Evolutionary conservation across 1,140 invertebrate species (phyloP).

Genomic region (Cephus cinctus): DNA sequence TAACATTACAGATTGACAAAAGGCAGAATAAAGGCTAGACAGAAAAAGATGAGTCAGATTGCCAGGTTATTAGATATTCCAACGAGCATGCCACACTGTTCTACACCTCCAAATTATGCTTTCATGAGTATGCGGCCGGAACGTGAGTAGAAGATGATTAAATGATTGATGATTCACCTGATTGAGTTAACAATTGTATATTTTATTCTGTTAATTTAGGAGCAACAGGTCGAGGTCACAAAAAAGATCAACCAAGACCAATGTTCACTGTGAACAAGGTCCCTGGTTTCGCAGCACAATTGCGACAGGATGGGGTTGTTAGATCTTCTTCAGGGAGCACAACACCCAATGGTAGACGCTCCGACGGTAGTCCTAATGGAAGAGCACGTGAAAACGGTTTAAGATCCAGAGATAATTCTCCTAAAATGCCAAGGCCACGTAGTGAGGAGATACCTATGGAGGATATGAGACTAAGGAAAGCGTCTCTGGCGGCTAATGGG

Average conservation of each 20-base stretch:
- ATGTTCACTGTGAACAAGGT: conserved; percentile 63
- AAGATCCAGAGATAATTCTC: conserved; percentile 69
- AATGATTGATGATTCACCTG: not conserved
- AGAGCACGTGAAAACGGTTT: conserved; percentile 37
- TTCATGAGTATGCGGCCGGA: conserved; percentile 42
- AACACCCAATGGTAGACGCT: conserved; percentile 33
- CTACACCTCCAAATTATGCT: conserved; percentile 56
- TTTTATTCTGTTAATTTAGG: conserved; percentile 29
- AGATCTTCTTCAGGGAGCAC: conserved; percentile 35
- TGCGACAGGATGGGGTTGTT: conserved; percentile 56
- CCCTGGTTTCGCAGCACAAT: conserved; percentile 69
- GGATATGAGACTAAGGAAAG: conserved; percentile 62
- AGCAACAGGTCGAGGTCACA: conserved; percentile 50
- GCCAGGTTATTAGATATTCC: conserved; percentile 85
- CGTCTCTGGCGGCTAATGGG: conserved; percentile 36
- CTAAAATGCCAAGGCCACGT: conserved; percentile 69
- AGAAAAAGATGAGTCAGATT: conserved; percentile 95
- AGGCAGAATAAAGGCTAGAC: conserved; percentile 91
- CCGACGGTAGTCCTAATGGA: conserved; percentile 40
- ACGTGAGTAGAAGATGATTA: conserved; percentile 31
- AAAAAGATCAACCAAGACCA: conserved; percentile 56
- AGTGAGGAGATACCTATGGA: conserved; percentile 85
- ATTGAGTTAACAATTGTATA: not conserved
- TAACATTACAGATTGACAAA: conserved; percentile 66
- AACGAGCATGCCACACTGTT: conserved; percentile 59